Evolutionary conservation across 2,888 invertebrate species (phyloP).

Genomic region (Choristoneura rosaceana): DNA sequence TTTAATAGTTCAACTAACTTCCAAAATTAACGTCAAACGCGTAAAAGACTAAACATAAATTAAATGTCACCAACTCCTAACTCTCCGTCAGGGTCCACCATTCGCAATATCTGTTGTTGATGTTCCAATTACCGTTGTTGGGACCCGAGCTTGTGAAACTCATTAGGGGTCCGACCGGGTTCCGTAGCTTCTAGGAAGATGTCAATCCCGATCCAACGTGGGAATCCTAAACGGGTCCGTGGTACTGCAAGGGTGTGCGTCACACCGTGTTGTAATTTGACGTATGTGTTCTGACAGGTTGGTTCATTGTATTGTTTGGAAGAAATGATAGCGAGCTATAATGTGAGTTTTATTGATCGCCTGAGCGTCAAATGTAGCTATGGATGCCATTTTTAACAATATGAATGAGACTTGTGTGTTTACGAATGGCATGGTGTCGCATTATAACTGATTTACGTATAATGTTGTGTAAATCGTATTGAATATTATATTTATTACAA

Average conservation of each 20-base stretch:
- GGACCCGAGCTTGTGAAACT: constrained; percentile 17
- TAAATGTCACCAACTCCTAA: constrained; percentile 13
- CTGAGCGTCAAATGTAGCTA: neutral
- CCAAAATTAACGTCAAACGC: neutral
- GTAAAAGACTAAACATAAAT: constrained; percentile 14
- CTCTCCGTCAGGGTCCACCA: constrained; percentile 1
- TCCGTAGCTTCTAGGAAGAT: constrained; percentile 18
- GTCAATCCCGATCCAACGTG: constrained; percentile 22
- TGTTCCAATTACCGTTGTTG: constrained; percentile 23
- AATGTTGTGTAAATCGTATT: too few relatives aligned
- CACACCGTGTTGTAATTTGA: constrained; percentile 10
- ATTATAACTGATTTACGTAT: neutral
- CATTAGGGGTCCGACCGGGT: constrained; percentile 14
- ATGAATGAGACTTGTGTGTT: neutral
- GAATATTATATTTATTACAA: too few relatives aligned
- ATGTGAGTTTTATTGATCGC: neutral
- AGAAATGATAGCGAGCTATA: neutral
- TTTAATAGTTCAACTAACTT: neutral
- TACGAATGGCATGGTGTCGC: neutral
- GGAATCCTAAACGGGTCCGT: constrained; percentile 14
- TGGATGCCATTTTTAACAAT: neutral
- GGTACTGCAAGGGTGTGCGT: constrained; percentile 7
- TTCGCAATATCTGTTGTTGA: constrained; percentile 26
- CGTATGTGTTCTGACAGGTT: neutral
- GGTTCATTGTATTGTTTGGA: neutral